A percentile compares a stretch with the other conserved stretches of the same genome.
These are phyloP conservation scores for Myripristis murdjan DNA, from an alignment of 2,797 vertebrate genomes.

Conservation along the genomic window DNA sequence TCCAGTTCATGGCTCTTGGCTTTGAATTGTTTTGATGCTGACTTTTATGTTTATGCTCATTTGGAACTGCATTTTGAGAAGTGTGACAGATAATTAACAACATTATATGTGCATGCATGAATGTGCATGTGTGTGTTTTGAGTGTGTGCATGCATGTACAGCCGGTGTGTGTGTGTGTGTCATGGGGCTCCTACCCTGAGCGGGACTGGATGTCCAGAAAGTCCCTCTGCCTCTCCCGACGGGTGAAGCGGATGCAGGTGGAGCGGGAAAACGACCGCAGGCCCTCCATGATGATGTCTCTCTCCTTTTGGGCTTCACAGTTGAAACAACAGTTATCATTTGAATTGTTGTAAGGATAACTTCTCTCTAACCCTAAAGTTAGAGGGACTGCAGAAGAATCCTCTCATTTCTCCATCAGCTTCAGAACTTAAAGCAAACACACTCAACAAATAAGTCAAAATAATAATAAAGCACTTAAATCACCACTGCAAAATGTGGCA, in stretches of 20 bases:
- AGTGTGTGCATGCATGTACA: neutral
- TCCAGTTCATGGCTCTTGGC: too few relatives aligned
- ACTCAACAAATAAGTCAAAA: too few relatives aligned
- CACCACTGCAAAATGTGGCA: too few relatives aligned
- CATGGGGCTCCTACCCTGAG: conserved; percentile 68
- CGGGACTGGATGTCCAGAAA: conserved; percentile 79
- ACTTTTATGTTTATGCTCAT: neutral
- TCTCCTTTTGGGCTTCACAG: conserved; percentile 65
- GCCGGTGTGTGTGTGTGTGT: fast-evolving
- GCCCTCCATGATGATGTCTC: conserved; percentile 6
- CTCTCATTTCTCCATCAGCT: too few relatives aligned
- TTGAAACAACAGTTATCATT: neutral
- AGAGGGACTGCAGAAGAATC: neutral
- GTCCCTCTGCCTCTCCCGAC: conserved; percentile 43
- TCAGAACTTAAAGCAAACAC: too few relatives aligned
- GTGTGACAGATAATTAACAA: neutral
- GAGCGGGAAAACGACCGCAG: conserved; percentile 66
- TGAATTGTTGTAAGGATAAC: neutral
- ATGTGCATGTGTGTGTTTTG: neutral
- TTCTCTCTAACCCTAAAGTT: neutral
- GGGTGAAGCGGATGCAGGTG: conserved; percentile 82
- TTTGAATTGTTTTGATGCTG: too few relatives aligned
- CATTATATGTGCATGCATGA: neutral
- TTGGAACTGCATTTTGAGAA: too few relatives aligned
- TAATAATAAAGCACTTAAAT: too few relatives aligned